These are phyloP conservation scores for Melolontha melolontha DNA, from an alignment of 2,888 invertebrate genomes.

Conservation along the genomic window DNA sequence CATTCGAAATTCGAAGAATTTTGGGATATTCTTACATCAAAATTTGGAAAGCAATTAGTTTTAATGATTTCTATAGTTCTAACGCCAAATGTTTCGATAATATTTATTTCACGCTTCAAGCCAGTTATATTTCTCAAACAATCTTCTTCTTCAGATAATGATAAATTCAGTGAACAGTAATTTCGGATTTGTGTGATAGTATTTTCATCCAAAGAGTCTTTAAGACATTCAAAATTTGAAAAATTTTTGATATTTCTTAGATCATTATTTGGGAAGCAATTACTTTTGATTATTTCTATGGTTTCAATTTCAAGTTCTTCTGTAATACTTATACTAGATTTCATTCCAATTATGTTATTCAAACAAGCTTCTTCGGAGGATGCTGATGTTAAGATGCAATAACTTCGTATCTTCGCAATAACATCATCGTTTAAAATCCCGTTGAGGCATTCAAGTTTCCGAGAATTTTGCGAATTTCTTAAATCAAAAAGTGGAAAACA, in stretches of 20 bases:
- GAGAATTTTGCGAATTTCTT: neutral
- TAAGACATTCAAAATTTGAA: neutral
- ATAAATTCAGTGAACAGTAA: neutral
- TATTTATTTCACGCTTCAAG: neutral
- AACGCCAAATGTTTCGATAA: neutral
- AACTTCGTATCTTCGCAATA: neutral
- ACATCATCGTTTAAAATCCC: neutral
- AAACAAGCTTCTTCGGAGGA: slow-evolving; percentile 4
- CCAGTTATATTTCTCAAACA: slow-evolving; percentile 17
- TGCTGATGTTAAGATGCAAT: neutral
- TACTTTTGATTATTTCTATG: neutral
- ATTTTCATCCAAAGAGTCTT: neutral
- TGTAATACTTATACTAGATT: neutral
- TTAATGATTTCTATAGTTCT: neutral
- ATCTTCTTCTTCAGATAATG: neutral
- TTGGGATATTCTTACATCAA: neutral
- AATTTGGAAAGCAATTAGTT: neutral
- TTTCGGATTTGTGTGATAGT: neutral
- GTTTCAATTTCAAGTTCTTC: neutral
- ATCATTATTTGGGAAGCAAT: neutral
- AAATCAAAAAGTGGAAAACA: neutral
- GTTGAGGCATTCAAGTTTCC: neutral
- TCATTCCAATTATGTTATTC: neutral
- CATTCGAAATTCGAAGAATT: neutral
- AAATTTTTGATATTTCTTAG: neutral